A percentile compares a stretch with the other conserved stretches of the same genome.
phyloP scores from a whole-genome alignment of 2,113 vertebrate species.

The Apodemus speciosus region DNA sequence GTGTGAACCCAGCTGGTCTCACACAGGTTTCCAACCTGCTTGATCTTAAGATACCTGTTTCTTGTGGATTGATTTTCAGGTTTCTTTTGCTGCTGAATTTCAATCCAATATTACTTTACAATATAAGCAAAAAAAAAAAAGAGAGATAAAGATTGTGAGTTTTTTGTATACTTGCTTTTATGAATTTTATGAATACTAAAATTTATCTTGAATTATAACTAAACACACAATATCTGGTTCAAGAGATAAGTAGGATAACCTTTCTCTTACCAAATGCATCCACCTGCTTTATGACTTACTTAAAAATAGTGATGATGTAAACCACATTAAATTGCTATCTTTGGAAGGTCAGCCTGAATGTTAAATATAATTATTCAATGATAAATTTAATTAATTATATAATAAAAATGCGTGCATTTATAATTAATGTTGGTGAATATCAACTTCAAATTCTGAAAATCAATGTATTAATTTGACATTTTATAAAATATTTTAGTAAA shows the following conservation, averaged over 20 bases:
- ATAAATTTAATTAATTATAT: not conserved
- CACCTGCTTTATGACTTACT: not conserved
- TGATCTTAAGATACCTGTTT: not conserved
- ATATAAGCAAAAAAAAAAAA: not conserved
- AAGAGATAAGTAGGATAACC: not conserved
- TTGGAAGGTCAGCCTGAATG: not conserved
- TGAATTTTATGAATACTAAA: not conserved
- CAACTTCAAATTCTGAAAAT: not conserved
- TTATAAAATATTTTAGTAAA: not conserved
- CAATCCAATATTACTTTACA: conserved; percentile 28
- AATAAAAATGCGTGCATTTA: not conserved
- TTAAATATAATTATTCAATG: not conserved
- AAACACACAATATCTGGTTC: not conserved
- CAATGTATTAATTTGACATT: not conserved
- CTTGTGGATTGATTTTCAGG: not conserved
- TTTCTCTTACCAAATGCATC: not conserved
- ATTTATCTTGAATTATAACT: conserved; percentile 49
- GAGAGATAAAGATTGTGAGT: not conserved
- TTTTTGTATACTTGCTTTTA: not conserved
- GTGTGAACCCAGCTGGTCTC: not conserved
- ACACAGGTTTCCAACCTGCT: not conserved
- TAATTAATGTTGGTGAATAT: not conserved
- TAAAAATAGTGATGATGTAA: not conserved
- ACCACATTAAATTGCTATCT: not conserved
- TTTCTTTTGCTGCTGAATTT: not conserved